These are phyloP conservation scores for Melanotus villosus DNA, from an alignment of 2,888 invertebrate genomes.

Conservation along the genomic window DNA sequence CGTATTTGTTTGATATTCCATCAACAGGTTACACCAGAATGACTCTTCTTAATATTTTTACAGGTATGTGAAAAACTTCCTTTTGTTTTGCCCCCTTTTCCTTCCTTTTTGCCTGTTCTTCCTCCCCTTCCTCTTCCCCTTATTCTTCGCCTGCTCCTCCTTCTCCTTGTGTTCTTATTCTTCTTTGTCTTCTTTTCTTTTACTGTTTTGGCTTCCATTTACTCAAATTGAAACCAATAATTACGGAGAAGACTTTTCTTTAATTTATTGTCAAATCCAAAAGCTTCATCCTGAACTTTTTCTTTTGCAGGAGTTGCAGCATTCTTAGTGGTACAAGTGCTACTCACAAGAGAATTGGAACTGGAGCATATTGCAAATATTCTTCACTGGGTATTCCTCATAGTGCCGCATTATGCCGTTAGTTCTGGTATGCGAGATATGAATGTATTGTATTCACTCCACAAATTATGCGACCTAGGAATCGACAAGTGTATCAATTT, in stretches of 20 bases:
- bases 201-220: no score
- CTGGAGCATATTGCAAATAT: constrained; percentile 72
- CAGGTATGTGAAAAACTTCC: no score
- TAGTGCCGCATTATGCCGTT: constrained; percentile 80
- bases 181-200: no score
- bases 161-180: no score
- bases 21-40: constrained; percentile 83
- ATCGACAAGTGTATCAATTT: constrained; percentile 47
- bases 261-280: not conserved
- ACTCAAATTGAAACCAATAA: no score
- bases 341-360: constrained; percentile 74
- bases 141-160: no score
- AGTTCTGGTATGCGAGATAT: constrained; percentile 67
- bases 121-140: no score
- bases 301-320: constrained; percentile 78
- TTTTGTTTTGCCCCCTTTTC: no score
- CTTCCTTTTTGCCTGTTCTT: no score
- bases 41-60: constrained; percentile 79
- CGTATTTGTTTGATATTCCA: constrained; percentile 79
- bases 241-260: not conserved
- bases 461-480: constrained; percentile 35
- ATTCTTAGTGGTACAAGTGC: constrained; percentile 78
- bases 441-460: constrained; percentile 41
- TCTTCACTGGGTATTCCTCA: constrained; percentile 78
- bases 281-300: no score